Base-by-base conservation (phyloP, 2,888 invertebrate species). In the Abscondita cerata region DNA sequence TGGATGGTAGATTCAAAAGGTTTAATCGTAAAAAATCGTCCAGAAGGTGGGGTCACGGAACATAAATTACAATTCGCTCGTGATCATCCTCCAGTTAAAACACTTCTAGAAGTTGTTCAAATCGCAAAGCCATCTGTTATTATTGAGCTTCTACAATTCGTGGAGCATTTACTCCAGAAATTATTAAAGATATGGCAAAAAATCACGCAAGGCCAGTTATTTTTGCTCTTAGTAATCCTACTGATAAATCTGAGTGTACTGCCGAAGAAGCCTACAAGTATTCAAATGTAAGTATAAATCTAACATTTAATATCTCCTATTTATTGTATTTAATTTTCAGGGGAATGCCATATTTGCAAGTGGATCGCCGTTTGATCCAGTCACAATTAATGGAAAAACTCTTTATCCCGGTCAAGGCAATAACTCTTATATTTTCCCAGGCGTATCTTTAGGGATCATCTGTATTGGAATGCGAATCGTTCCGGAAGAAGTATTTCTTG, bases 141-240 rank as follows among this genome's bases (percentile, higher is more conserved):
- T 44, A 96, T 99, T 71, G 98, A 95, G 98, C 98, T 52, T 92
- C 98, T 13, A 98, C 98, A 0, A 87, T 95, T 64, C 90, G 91
- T 20, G 95, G 96, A 52, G 96, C 96, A n/a, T 99, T 99, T 82
- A 96, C 93, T 0, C 81, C 88, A 16, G 89, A 90, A 70, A 93
- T 99, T 73, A 84, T 99, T 56, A 83, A 87, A 72, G 86, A 87
- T 76, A 97, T 99, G 98, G 95, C 87, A 11, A 83, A 84, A 52
- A 85, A 88, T 76, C 95, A 96, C 81, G 86, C 90, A 16, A 84
- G 85, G 54, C 99, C 99, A 1, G 89, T 99, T 65, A 94, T 99
- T 72, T 99, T 99, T 81, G 98, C 99, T 9, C 86, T 99, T 47
- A 98, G 98, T 78, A 99, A 99, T 84, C 99, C 99, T 55, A 99